These are phyloP conservation scores for Botia kubotai DNA, from an alignment of 2,797 vertebrate genomes.

Conservation along the genomic window DNA sequence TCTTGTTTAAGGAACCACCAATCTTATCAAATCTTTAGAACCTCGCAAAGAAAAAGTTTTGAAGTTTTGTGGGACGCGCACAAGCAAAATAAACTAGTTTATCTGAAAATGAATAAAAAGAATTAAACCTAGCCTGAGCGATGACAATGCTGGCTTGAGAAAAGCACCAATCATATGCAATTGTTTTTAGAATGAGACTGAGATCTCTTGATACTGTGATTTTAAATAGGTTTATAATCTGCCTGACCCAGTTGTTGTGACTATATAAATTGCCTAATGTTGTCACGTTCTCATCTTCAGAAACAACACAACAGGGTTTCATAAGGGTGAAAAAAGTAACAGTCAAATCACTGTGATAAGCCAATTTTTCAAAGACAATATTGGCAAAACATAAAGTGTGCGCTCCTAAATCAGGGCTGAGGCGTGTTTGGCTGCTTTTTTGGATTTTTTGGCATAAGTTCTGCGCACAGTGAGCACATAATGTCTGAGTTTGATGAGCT, in stretches of 20 bases:
- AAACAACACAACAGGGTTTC: conserved; percentile 3
- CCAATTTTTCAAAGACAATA: conserved; percentile 43
- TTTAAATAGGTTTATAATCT: conserved; percentile 4
- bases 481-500: conserved; percentile 46
- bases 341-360: conserved; percentile 28
- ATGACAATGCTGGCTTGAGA: conserved; percentile 1
- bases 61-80: conserved; percentile 31
- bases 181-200: conserved; percentile 29
- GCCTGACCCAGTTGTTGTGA: conserved; percentile 37
- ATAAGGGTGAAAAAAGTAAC: conserved; percentile 38
- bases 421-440: conserved; percentile 51
- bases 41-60: conserved; percentile 50
- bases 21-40: conserved; percentile 61
- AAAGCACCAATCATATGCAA: conserved; percentile 4
- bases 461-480: conserved; percentile 44
- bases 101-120: background rate
- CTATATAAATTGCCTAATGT: conserved; percentile 11
- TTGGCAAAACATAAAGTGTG: conserved; percentile 49
- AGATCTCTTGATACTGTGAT: conserved; percentile 16
- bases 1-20: conserved; percentile 46
- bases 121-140: background rate
- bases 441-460: conserved; percentile 50
- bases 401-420: conserved; percentile 29
- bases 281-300: conserved; percentile 30
- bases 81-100: conserved; percentile 12